Percentiles rank a stretch among this genome's conserved stretches.
Conservation (phyloP, 2,888 invertebrate genomes). For the Eudemis profundana region DNA sequence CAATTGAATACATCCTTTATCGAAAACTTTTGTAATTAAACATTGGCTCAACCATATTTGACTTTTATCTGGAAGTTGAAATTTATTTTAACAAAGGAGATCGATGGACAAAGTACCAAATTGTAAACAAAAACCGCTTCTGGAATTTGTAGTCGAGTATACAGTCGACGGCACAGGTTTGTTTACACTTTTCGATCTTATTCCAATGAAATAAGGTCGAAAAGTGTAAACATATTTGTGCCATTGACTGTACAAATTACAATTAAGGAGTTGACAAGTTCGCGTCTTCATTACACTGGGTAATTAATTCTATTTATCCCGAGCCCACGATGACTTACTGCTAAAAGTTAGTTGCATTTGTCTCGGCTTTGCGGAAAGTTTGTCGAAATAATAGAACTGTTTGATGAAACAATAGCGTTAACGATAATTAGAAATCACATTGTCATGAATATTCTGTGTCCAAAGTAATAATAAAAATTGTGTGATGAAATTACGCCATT, state of each 20-base stretch:
- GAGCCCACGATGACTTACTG: slow-evolving; percentile 23
- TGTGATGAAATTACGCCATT: too few species aligned
- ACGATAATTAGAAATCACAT: neutral
- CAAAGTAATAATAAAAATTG: too few species aligned
- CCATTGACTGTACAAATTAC: slow-evolving; percentile 34
- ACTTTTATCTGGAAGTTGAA: slow-evolving; percentile 47
- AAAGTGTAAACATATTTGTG: too few species aligned
- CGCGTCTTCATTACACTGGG: slow-evolving; percentile 27
- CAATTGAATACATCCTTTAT: slow-evolving; percentile 47
- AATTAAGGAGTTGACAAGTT: slow-evolving; percentile 40
- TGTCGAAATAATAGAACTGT: neutral
- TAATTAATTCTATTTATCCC: slow-evolving; percentile 39
- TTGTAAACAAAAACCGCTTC: slow-evolving; percentile 16
- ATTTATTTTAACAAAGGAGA: slow-evolving; percentile 47
- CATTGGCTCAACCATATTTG: slow-evolving; percentile 47
- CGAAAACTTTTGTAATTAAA: slow-evolving; percentile 50
- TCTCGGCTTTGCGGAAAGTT: neutral
- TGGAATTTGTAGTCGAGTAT: slow-evolving; percentile 15
- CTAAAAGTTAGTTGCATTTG: slow-evolving; percentile 24
- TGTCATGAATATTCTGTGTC: neutral
- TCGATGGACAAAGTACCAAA: slow-evolving; percentile 44
- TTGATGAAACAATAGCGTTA: too few species aligned
- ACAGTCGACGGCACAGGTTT: too few species aligned
- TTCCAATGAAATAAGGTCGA: too few species aligned
- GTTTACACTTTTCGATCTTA: too few species aligned